Evolutionary conservation across 2,113 vertebrate species (phyloP).

Genomic region (Takifugu flavidus): DNA sequence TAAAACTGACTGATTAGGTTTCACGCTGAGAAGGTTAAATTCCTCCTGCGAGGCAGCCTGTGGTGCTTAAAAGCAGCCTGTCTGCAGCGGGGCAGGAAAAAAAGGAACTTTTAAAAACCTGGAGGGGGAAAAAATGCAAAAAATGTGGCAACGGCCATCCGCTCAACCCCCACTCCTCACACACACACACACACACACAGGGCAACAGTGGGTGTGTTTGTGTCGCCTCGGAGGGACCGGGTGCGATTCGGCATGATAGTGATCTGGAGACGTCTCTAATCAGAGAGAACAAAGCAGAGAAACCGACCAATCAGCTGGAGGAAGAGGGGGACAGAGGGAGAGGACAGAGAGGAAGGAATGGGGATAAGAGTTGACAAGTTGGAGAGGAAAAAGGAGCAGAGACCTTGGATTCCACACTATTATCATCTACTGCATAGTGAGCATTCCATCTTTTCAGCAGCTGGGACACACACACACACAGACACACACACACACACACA

Average conservation of each 20-base stretch:
- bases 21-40: constrained; percentile 45
- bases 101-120: constrained; percentile 64
- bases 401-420: constrained; percentile 56
- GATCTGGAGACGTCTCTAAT: constrained; percentile 56
- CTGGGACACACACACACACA: constrained; percentile 48
- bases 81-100: constrained; percentile 51
- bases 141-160: constrained; percentile 53
- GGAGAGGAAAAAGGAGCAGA: constrained; percentile 32
- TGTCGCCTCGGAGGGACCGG: constrained; percentile 31
- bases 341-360: constrained; percentile 5
- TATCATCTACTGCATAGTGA: constrained; percentile 65
- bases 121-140: constrained; percentile 50
- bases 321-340: constrained; percentile 15
- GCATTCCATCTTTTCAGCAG: constrained; percentile 72
- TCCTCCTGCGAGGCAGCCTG: constrained; percentile 52
- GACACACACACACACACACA: constrained; percentile 12
- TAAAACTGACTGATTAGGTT: no score
- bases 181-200: not conserved
- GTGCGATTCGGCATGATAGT: constrained; percentile 32
- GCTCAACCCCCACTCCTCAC: constrained; percentile 42
- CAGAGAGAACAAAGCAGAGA: constrained; percentile 54
- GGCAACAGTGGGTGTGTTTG: constrained; percentile 23
- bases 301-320: constrained; percentile 9
- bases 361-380: constrained; percentile 5
- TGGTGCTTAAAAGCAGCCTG: constrained; percentile 44